Base-by-base conservation (phyloP, 2,797 vertebrate genomes). In the Coracias cyanogaster region DNA sequence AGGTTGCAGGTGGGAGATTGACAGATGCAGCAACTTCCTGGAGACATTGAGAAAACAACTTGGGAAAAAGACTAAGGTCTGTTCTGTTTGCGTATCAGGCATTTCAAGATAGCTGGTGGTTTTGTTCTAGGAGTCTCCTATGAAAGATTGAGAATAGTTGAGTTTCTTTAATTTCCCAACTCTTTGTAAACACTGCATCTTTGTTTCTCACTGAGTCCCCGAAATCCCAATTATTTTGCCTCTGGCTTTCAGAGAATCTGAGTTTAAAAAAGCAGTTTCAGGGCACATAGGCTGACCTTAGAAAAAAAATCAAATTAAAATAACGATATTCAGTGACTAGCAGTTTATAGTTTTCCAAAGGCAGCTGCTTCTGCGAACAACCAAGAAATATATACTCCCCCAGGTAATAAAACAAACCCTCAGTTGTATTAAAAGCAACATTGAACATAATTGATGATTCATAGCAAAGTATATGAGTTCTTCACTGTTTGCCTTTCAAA, bases 151-250 rank as follows among this genome's bases (percentile, higher is more conserved):
- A 86, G 29, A 71, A 46, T 8, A 54, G 7, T 22, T 3, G 35
- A 3, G 0, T 0, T 35, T 33, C 22, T 54, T 45, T 14, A 52
- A 43, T 58, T 88, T 77, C 33, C 19, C 19, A 31, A 6, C 17
- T 67, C n/a, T 46, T 70, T 35, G 8, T 37, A 70, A 86, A 45
- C 6, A 29, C 26, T 20, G 4, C 7, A 10, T 15, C 4, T 72
- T 80, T 73, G 5, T 48, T 86, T 77, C 46, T 82, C 20, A 52
- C 58, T 31, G 28, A 69, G 43, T 26, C 26, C 16, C 18, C 77
- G 39, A 72, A 92, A 67, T 49, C 16, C 28, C 66, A 72, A 65
- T 79, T 91, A 79, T 82, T 90, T 85, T 72, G 26, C 76, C n/a
- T 79, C 29, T 22, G 60, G 29, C 12, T 78, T 84, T 66, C 49